Percentiles rank a stretch among this genome's conserved stretches.
Evolutionary conservation across 2,113 vertebrate genomes (phyloP).

Genomic region (Heterochromis multidens): DNA sequence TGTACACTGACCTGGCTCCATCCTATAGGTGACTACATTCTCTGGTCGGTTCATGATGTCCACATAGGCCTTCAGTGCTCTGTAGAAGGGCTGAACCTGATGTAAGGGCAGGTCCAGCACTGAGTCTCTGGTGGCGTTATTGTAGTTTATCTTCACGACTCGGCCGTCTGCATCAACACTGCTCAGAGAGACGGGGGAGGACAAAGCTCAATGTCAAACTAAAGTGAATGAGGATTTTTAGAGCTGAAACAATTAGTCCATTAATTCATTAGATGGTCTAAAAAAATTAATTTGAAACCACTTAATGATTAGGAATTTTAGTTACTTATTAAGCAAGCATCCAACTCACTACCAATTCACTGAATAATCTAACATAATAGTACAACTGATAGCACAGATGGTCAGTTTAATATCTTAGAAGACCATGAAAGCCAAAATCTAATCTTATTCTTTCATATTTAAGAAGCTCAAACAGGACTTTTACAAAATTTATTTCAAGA

Average conservation of each 20-base stretch:
- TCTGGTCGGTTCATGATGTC: constrained; percentile 81
- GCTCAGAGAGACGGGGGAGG: neutral
- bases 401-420: neutral
- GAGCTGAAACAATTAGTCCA: neutral
- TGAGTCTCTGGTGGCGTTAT: constrained; percentile 90
- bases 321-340: neutral
- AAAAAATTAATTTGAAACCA: neutral
- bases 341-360: neutral
- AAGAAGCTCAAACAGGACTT: too few species aligned
- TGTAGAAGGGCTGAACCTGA: constrained; percentile 88
- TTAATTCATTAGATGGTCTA: neutral
- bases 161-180: constrained; percentile 80
- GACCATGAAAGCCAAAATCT: neutral
- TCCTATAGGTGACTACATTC: constrained; percentile 81
- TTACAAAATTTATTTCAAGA: too few species aligned
- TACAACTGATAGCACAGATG: neutral
- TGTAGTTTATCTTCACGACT: constrained; percentile 85
- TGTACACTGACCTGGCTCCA: constrained; percentile 86
- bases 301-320: neutral
- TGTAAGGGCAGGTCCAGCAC: constrained; percentile 85
- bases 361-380: neutral
- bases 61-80: constrained; percentile 83
- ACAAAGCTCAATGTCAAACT: neutral
- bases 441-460: too few species aligned
- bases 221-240: neutral